Evolutionary conservation across 2,113 vertebrate species (phyloP), one percentile per base, ranked within the genome.

Genomic region (Morone chrysops): DNA sequence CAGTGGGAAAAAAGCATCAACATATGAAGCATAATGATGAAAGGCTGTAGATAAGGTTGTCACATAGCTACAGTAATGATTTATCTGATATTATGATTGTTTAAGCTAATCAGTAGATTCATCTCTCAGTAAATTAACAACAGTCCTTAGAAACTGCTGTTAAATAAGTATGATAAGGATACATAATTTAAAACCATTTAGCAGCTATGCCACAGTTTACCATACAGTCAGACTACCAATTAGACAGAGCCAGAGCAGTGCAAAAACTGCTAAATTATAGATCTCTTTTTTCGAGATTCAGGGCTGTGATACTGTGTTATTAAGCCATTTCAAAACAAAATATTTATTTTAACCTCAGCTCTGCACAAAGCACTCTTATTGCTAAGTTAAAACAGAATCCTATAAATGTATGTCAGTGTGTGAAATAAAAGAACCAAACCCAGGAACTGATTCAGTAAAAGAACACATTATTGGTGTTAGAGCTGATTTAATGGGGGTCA

Each of bases 31-130:
- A 54, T 71, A 5, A 0, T 68, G 79, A 80, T 78, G 75, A 89
- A 88, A 91, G 90, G 82, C 69, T 85, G 74, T 16, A 83, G 83
- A 94, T 94, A 89, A 88, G 70, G 72, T 75, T 84, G 91, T 92
- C 89, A 80, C 74, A 77, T 73, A 59, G 75, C 71, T 80, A 57
- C 54, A 47, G 45, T 8, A 41, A 74, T 76, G 74, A 92, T 90
- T 85, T 83, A 87, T 78, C 78, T 84, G 79, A 85, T 84, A 38
- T 60, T 41, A 38, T 81, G 60, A 84, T 80, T 84, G 78, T 82
- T 86, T 70, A 57, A 38, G 65, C 40, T 71, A 63, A 89, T 60
- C 20, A 31, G n/a, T 5, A 36, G 62, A 60, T 76, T 67, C 60
- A 12, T 78, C 9, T 10, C 45, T 61, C 5, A 47, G 48, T 82